Conservation (phyloP, 2,113 vertebrate species). For the Danionella cerebrum region DNA sequence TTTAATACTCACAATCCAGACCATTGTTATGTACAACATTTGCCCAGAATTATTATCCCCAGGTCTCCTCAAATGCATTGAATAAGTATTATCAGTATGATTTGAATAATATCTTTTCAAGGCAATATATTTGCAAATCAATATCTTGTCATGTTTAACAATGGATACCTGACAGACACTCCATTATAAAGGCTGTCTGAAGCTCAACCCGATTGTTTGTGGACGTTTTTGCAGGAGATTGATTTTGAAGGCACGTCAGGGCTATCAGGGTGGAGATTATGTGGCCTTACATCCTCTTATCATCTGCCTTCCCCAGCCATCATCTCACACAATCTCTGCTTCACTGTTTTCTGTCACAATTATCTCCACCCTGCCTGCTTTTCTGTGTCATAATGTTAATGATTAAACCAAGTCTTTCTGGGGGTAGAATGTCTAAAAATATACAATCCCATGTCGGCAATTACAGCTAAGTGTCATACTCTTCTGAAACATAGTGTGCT, state of each 20-base stretch:
- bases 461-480: not conserved
- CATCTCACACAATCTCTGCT: conserved; percentile 2
- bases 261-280: conserved; percentile 10
- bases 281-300: not conserved
- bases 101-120: not conserved
- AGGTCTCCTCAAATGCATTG: not conserved
- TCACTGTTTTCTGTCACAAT: conserved; percentile 15
- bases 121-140: conserved; percentile 5
- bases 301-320: not conserved
- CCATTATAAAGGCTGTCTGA: not conserved
- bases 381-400: conserved; percentile 21
- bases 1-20: conserved; percentile 9
- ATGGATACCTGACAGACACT: not conserved
- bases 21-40: conserved; percentile 1
- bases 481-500: not conserved
- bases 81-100: not conserved
- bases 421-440: conserved; percentile 2
- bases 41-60: not conserved
- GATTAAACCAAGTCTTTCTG: conserved; percentile 14
- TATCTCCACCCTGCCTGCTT: not conserved
- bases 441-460: not conserved
- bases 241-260: conserved; percentile 1
- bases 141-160: conserved; percentile 4
- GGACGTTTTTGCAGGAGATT: not conserved
- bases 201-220: not conserved